Evolutionary conservation across 92 coral and sea anemone species (phyloP).

Genomic region (Epizoanthus scotinus): DNA sequence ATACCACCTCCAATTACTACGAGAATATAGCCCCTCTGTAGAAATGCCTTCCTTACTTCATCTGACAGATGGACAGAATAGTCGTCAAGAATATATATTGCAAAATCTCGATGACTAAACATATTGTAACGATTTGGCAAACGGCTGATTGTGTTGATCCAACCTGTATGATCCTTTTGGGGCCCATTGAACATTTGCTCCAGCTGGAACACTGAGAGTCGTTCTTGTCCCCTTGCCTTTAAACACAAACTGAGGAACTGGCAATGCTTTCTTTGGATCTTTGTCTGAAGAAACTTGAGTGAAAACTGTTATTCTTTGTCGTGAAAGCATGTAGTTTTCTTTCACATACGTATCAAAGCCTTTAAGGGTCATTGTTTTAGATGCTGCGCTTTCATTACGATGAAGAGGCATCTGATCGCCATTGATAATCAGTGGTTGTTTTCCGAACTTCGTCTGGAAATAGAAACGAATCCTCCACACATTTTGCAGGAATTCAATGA

Average conservation of each 20-base stretch:
- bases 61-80: constrained; percentile 35
- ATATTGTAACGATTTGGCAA: constrained; percentile 40
- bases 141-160: constrained; percentile 30
- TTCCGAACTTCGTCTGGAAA: constrained; percentile 39
- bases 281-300: constrained; percentile 34
- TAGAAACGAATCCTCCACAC: constrained; percentile 41
- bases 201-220: constrained; percentile 34
- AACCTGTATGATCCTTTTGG: constrained; percentile 31
- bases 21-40: constrained; percentile 39
- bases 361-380: constrained; percentile 37
- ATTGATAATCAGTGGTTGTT: constrained; percentile 39
- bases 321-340: constrained; percentile 37
- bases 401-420: constrained; percentile 42
- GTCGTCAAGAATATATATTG: constrained; percentile 41
- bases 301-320: constrained; percentile 29
- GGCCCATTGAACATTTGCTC: constrained; percentile 32
- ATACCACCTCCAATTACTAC: constrained; percentile 38
- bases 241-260: constrained; percentile 33
- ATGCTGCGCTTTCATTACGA: constrained; percentile 33
- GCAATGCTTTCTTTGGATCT: constrained; percentile 33
- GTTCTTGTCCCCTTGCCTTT: constrained; percentile 33
- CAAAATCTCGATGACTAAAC: constrained; percentile 36
- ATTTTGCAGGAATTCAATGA: constrained; percentile 39
- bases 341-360: constrained; percentile 26
- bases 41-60: constrained; percentile 41